Evolutionary conservation across 2,888 invertebrate species (phyloP), one percentile per base, ranked within the genome.

Genomic region (Idaea straminata): DNA sequence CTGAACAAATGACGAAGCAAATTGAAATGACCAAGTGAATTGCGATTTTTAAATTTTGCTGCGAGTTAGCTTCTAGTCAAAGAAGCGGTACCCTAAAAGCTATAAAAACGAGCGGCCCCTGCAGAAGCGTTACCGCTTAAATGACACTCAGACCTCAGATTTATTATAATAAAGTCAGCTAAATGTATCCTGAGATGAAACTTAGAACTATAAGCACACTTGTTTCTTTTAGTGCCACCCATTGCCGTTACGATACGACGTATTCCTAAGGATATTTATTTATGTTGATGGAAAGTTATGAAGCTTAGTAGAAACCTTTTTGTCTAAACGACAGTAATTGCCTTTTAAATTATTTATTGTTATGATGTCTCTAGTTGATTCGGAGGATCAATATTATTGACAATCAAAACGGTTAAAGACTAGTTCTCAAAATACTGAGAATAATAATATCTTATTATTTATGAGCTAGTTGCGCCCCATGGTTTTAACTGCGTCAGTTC

Each of bases 141-240:
- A 71, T 63, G 67, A 68, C 70, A 66, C 67, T 69, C 66, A 65
- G 68, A 65, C 68, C 68, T 69, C 66, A 69, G 73, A 73, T 73
- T 73, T 72, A 73, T 69, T 65, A 69, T 69, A 67, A 72, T 70
- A 72, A 69, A 70, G 66, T 69, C 69, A 63, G 64, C 66, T 62
- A 70, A 70, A 69, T 69, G 65, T 69, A 62, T 66, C 59, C 68
- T 67, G 59, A 62, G 36, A 62, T 57, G 57, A 64, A 67, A 64
- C 61, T 61, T 35, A 47, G 15, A 38, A 35, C 62, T 57, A 61
- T 64, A 64, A 68, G 66, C 64, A 64, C 66, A 65, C 70, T 70
- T 69, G 68, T 68, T 68, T 68, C 68, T 67, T 71, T 72, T 68
- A 72, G 57, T 67, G 59, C 47, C 59, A 36, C 64, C 34, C 59